Percentiles rank a stretch among this genome's conserved stretches.
Evolutionary conservation across 2,888 invertebrate genomes (phyloP).

Genomic region (Ptilodon capucinus): DNA sequence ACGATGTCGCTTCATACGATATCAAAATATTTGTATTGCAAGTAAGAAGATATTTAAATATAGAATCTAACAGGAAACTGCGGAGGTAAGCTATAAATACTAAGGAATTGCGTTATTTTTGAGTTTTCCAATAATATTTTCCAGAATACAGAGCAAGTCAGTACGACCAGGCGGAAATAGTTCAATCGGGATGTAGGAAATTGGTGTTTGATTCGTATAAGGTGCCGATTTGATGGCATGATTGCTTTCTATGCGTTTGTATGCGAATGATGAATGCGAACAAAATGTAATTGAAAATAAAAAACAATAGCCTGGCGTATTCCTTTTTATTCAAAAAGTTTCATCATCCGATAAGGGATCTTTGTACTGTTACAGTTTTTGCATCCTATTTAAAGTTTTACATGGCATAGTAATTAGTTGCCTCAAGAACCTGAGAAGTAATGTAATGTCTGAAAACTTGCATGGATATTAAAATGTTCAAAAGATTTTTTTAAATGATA

Average conservation of each 20-base stretch:
- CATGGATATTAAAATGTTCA: background rate
- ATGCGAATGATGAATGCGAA: background rate
- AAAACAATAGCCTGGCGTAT: slow-evolving; percentile 4
- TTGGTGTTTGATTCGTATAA: slow-evolving; percentile 60
- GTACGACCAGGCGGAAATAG: slow-evolving; percentile 59
- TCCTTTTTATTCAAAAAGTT: slow-evolving; percentile 21
- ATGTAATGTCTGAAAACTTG: slow-evolving; percentile 6
- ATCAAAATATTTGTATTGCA: slow-evolving; percentile 25
- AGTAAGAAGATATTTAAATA: slow-evolving; percentile 23
- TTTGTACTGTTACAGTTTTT: slow-evolving; percentile 19
- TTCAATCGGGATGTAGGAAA: slow-evolving; percentile 67
- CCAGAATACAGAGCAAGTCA: slow-evolving; percentile 27
- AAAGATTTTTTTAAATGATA: no score
- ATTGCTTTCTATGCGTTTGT: slow-evolving; percentile 15
- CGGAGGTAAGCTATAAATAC: slow-evolving; percentile 16
- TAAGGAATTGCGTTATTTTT: slow-evolving; percentile 4
- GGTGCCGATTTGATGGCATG: slow-evolving; percentile 42
- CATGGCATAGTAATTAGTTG: slow-evolving; percentile 20
- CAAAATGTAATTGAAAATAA: background rate
- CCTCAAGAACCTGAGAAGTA: slow-evolving; percentile 6
- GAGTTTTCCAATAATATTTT: slow-evolving; percentile 2
- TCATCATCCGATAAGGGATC: slow-evolving; percentile 6
- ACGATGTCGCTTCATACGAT: slow-evolving; percentile 14
- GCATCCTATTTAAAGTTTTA: slow-evolving; percentile 13
- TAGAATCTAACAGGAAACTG: slow-evolving; percentile 12